Base-by-base conservation (phyloP, 2,888 invertebrate genomes). In the Eupelmus urozonus region DNA sequence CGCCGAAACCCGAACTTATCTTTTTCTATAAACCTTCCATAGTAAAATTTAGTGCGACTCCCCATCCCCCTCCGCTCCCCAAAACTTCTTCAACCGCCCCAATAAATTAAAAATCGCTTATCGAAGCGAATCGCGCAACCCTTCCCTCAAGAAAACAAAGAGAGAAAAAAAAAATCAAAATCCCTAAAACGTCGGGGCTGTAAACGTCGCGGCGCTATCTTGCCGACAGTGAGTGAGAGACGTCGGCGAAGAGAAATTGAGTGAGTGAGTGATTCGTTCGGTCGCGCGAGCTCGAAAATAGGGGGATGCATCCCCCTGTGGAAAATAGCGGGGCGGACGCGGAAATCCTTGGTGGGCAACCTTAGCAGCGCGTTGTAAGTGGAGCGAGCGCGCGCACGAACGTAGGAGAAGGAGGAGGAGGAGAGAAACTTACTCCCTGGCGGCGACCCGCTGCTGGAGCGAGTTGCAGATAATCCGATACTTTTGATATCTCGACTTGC, bases 401-500 rank as follows among this genome's bases (percentile, higher is more conserved):
- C 2, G 53, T 2, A 53, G 11, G 20, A 49, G n/a, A 45, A n/a
- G 18, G 29, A 65, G 65, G 0, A 40, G 45, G n/a, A 57, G 20
- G 2, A 70, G 18, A 65, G 1, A 71, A 63, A 81, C 84, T 86
- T 83, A 87, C 87, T 83, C 84, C 70, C 81, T 85, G 59, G 82
- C 83, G 55, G 76, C 77, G 65, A 83, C 84, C 66, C 82, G 84
- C 55, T 81, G 75, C 11, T 75, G 76, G 1, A 84, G 81, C 3
- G 85, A 82, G 78, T 84, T 86, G 80, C 87, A 86, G 81, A 87
- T 83, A 71, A 85, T 75, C 60, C 87, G 84, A 80, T 87, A 87
- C 70, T 82, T 85, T 25, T 84, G 85, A 78, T 88, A 88, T 29
- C 85, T 82, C 23, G 87, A 86, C 63, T 83, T 82, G 34, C 79